Evolutionary conservation across 2,113 vertebrate genomes (phyloP), one percentile per base, ranked within the genome.

Genomic region (Notothenia rossii): DNA sequence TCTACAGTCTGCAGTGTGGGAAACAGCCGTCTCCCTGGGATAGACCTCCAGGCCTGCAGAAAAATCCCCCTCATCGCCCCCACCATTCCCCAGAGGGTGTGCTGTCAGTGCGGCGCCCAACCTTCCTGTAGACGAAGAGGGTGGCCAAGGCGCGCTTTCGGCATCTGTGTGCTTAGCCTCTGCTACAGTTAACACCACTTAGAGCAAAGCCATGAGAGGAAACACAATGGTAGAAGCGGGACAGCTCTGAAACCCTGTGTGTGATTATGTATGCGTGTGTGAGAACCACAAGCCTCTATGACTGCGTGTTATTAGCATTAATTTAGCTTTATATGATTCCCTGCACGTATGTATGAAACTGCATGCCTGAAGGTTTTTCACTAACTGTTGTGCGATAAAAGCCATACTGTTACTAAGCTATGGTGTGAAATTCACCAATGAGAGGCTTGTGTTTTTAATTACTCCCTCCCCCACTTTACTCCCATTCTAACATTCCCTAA

Each of bases 401-500:
- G 77, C 75, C 29, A 49, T 10, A 64, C 46, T 75, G 48, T 78
- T 82, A 73, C 48, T 72, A 62, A 56, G 29, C 53, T 33, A 8
- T 25, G 60, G 40, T 75, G 59, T 73, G 45, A 66, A 75, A 70
- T 80, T 86, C 59, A 77, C 67, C 63, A 91, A 75, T 45, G 68
- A 79, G 74, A 84, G 63, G 72, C 84, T 88, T 82, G 81, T 89
- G 86, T 91, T 91, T 93, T 94, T 93, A 94, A 93, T 93, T 86
- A 91, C 70, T 60, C 84, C 66, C 90, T 29, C 48, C 64, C 77
- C 79, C 63, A 22, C 78, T 76, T 74, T 17, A 77, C 77, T 73
- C 85, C 76, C 48, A 33, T 70, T 82, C 78, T 82, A 82, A 81
- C 83, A 87, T 90, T 88, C 85, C 80, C 88, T 81, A 82, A 90